These are phyloP conservation scores for Vanessa cardui DNA, from an alignment of 2,888 invertebrate species.

Conservation along the genomic window DNA sequence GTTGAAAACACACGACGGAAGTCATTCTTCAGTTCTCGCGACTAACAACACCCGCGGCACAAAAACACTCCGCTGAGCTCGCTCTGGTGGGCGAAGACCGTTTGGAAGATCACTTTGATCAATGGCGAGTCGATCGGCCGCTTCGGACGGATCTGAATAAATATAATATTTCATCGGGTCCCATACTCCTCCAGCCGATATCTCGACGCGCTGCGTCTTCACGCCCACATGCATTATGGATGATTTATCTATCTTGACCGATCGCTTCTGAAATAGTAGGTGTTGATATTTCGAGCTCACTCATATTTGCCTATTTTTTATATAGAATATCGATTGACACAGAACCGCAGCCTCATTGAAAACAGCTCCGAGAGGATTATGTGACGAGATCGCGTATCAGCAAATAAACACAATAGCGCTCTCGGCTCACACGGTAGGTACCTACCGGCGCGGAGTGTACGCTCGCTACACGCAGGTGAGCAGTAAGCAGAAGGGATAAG, in stretches of 20 bases:
- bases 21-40: constrained; percentile 15
- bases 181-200: background rate
- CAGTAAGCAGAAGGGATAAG: constrained; percentile 1
- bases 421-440: background rate
- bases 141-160: constrained; percentile 19
- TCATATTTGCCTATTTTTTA: background rate
- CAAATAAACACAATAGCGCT: background rate
- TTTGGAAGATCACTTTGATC: constrained; percentile 19
- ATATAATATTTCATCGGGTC: constrained; percentile 26
- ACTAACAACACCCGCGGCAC: constrained; percentile 13
- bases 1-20: constrained; percentile 21
- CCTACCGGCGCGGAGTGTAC: background rate
- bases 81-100: background rate
- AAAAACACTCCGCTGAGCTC: constrained; percentile 15
- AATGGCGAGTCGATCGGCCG: constrained; percentile 16
- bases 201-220: constrained; percentile 3
- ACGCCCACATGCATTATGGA: constrained; percentile 14
- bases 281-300: background rate
- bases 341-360: background rate
- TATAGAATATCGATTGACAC: background rate
- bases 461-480: constrained; percentile 4
- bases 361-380: background rate
- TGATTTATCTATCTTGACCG: constrained; percentile 18
- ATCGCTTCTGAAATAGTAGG: background rate
- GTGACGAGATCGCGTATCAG: background rate